phyloP scores from a whole-genome alignment of 1,140 invertebrate species.

The Oryctes rhinoceros region DNA sequence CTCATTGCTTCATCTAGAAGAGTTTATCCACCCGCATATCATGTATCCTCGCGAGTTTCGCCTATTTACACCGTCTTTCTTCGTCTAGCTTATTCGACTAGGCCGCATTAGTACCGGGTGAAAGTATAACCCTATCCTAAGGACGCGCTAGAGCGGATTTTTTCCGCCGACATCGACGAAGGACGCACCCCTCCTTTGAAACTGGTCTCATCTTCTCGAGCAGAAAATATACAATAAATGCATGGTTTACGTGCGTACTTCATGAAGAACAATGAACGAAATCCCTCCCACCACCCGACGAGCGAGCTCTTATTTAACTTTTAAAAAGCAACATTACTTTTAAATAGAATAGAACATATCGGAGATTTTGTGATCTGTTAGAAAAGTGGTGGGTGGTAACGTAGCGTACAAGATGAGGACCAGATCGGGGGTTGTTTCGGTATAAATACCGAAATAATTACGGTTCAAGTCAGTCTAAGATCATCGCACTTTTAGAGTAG shows the following conservation, averaged over 20 bases:
- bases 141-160: not conserved
- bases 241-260: too few species aligned
- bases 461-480: slow-evolving; percentile 6
- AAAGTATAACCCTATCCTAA: not conserved
- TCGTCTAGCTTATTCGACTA: too few species aligned
- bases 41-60: not conserved
- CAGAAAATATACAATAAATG: too few species aligned
- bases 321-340: slow-evolving; percentile 21
- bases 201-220: not conserved
- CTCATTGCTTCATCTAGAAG: not conserved
- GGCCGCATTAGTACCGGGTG: not conserved
- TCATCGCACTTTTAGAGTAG: slow-evolving; percentile 6
- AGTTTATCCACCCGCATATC: not conserved
- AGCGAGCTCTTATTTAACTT: too few species aligned
- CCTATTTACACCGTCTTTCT: too few species aligned
- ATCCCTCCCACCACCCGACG: too few species aligned
- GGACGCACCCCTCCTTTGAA: not conserved
- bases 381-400: not conserved
- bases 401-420: not conserved
- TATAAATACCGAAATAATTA: not conserved
- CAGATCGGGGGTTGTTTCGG: slow-evolving; percentile 13
- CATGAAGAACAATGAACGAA: too few species aligned
- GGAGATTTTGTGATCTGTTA: too few species aligned
- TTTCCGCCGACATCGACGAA: not conserved
- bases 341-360: not conserved